phyloP scores from a whole-genome alignment of 2,888 invertebrate species.

The Melitaea athalia region DNA sequence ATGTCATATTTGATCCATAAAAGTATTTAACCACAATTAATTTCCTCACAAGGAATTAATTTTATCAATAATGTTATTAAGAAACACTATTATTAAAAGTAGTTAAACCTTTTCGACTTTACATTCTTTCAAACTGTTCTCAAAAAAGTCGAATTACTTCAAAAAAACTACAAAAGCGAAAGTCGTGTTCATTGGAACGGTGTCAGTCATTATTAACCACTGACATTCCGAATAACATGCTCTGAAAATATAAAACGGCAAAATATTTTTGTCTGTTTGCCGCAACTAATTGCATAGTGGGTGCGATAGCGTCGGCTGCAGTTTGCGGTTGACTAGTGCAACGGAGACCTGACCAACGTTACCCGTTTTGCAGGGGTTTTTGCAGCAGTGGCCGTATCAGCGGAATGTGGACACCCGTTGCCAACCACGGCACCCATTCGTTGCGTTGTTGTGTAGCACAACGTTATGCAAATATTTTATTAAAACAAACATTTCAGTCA shows the following conservation, averaged over 20 bases:
- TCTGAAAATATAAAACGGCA: slow-evolving; percentile 33
- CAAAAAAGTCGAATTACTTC: not conserved
- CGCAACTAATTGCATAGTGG: slow-evolving; percentile 47
- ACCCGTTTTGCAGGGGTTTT: slow-evolving; percentile 66
- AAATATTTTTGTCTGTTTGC: slow-evolving; percentile 42
- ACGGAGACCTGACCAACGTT: slow-evolving; percentile 38
- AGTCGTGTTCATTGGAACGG: not conserved
- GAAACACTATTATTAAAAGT: too few relatives aligned
- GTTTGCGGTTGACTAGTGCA: slow-evolving; percentile 67
- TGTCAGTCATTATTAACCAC: slow-evolving; percentile 27
- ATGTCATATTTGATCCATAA: too few relatives aligned
- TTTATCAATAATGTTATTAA: too few relatives aligned
- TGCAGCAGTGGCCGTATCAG: slow-evolving; percentile 50
- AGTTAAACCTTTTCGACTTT: not conserved
- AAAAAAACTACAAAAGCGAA: slow-evolving; percentile 1
- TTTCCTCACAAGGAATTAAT: too few relatives aligned
- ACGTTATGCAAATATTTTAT: slow-evolving; percentile 13
- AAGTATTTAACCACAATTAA: too few relatives aligned
- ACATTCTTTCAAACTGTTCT: not conserved
- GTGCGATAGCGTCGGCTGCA: slow-evolving; percentile 56
- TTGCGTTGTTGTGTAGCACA: slow-evolving; percentile 15
- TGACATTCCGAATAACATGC: slow-evolving; percentile 30
- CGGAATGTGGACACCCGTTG: slow-evolving; percentile 45
- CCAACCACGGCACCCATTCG: slow-evolving; percentile 41
- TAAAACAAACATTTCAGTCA: too few relatives aligned